Percentiles rank a stretch among this genome's conserved stretches.
Evolutionary conservation across 2,797 vertebrate genomes (phyloP).

Genomic region (Syngnathus rostellatus): DNA sequence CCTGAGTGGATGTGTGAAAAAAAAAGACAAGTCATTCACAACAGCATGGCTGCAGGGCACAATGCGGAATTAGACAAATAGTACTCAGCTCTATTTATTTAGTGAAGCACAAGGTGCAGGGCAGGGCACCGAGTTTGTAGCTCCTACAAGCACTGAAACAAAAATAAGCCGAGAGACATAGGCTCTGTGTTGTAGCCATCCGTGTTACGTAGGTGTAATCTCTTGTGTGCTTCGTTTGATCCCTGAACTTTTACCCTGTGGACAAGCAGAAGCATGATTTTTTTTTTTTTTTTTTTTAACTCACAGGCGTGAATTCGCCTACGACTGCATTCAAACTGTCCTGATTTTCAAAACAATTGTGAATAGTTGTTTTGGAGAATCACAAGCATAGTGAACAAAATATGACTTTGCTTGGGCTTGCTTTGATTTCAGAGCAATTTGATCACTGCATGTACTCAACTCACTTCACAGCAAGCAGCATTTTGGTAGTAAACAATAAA

Average conservation of each 20-base stretch:
- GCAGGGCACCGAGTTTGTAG: slow-evolving; percentile 13
- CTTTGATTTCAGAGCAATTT: neutral
- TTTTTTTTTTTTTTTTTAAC: too few relatives aligned
- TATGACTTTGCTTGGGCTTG: neutral
- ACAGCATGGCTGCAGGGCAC: slow-evolving; percentile 18
- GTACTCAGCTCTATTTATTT: neutral
- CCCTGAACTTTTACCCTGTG: slow-evolving; percentile 54
- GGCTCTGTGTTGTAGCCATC: slow-evolving; percentile 59
- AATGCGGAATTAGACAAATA: neutral
- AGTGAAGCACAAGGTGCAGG: slow-evolving; percentile 15
- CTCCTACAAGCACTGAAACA: slow-evolving; percentile 20
- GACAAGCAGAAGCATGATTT: slow-evolving; percentile 6
- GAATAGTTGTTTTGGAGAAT: neutral
- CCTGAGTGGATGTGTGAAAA: slow-evolving; percentile 56
- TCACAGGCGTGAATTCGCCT: neutral
- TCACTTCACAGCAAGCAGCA: neutral
- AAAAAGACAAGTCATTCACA: slow-evolving; percentile 54
- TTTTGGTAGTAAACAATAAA: neutral
- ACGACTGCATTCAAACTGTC: too few relatives aligned
- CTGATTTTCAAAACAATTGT: neutral
- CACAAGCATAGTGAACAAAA: neutral
- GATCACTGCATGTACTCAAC: neutral
- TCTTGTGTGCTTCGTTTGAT: slow-evolving; percentile 57
- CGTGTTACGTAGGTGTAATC: slow-evolving; percentile 57
- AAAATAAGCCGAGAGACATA: slow-evolving; percentile 57